phyloP scores from a whole-genome alignment of 2,113 vertebrate genomes.

The Mustelus asterias region DNA sequence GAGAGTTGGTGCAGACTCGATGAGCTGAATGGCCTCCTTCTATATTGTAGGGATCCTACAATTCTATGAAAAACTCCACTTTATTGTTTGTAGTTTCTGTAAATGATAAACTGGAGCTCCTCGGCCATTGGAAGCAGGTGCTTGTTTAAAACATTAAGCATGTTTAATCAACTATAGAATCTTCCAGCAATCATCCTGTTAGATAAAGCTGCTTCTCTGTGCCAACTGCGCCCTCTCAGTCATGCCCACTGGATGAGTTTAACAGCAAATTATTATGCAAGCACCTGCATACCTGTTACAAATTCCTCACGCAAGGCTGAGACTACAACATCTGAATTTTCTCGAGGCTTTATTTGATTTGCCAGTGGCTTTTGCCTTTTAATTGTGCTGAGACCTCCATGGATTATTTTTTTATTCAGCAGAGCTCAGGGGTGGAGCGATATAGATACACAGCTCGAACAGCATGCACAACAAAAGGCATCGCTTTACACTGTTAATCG shows the following conservation, averaged over 20 bases:
- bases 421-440: not conserved
- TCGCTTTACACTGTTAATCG: conserved; percentile 1
- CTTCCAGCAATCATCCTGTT: not conserved
- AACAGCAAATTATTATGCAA: not conserved
- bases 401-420: not conserved
- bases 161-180: not conserved
- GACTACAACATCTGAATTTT: not conserved
- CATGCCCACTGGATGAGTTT: not conserved
- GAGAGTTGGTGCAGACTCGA: too few species aligned
- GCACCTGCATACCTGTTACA: not conserved
- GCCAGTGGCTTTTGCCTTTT: not conserved
- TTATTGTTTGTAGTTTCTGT: not conserved
- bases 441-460: not conserved
- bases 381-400: not conserved
- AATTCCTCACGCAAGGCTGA: too few species aligned
- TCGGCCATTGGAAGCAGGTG: not conserved
- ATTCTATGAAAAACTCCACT: not conserved
- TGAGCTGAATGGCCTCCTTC: too few species aligned
- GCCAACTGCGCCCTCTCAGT: not conserved
- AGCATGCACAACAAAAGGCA: not conserved
- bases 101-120: not conserved
- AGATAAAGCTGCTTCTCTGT: not conserved
- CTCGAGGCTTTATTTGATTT: not conserved
- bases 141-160: not conserved
- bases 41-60: too few species aligned